These are phyloP conservation scores for Dolichomitus sp. DNA, from an alignment of 2,888 invertebrate genomes.

Conservation along the genomic window DNA sequence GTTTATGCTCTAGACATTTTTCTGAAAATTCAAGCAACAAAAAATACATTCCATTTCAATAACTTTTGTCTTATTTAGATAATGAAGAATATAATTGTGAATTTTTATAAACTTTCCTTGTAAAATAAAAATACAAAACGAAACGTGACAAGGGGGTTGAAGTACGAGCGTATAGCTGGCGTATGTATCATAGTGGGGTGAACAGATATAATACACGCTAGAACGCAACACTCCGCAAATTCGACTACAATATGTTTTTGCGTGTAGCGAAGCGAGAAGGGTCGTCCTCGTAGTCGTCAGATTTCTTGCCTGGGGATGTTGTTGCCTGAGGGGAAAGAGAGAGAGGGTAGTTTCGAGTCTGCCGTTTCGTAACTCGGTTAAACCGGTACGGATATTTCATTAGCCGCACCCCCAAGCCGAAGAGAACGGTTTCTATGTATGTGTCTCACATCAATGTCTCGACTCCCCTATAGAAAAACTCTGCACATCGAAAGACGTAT, in stretches of 20 bases:
- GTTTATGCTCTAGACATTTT: too few relatives aligned
- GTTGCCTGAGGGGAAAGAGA: not conserved
- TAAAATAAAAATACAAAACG: slow-evolving; percentile 8
- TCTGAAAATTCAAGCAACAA: too few relatives aligned
- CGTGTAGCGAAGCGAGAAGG: slow-evolving; percentile 77
- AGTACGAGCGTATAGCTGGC: not conserved
- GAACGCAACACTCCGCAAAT: slow-evolving; percentile 76
- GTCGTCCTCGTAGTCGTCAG: slow-evolving; percentile 57
- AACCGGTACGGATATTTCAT: slow-evolving; percentile 86
- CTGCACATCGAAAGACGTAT: slow-evolving; percentile 22
- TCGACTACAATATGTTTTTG: slow-evolving; percentile 85
- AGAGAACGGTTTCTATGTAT: slow-evolving; percentile 4
- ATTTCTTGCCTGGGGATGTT: slow-evolving; percentile 66
- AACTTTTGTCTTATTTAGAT: not conserved
- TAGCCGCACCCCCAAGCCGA: slow-evolving; percentile 78
- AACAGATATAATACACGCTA: slow-evolving; percentile 68
- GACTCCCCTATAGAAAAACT: slow-evolving; percentile 55
- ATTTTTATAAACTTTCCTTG: not conserved
- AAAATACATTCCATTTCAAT: not conserved
- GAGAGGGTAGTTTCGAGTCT: slow-evolving; percentile 56
- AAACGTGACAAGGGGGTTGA: not conserved
- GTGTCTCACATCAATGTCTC: not conserved
- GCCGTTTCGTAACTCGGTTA: slow-evolving; percentile 82
- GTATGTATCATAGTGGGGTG: slow-evolving; percentile 28
- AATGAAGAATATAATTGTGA: not conserved